phyloP scores from a whole-genome alignment of 2,113 vertebrate species.

The Etia nguti region DNA sequence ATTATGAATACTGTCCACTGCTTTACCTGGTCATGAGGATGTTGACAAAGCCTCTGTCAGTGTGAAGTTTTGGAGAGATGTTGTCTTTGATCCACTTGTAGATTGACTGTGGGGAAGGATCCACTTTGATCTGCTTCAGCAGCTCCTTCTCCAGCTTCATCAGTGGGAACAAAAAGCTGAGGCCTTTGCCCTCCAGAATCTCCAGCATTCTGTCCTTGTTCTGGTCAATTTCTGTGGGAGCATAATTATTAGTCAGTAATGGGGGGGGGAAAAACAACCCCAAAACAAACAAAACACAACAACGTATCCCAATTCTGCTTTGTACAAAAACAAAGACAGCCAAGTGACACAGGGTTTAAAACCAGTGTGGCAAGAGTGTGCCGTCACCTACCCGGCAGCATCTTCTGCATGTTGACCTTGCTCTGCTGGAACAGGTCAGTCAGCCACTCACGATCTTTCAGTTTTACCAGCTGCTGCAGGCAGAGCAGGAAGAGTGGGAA shows the following conservation, averaged over 20 bases:
- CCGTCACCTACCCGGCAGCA: constrained; percentile 87
- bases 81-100: constrained; percentile 99
- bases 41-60: constrained; percentile 98
- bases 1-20: background rate
- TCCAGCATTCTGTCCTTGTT: constrained; percentile 98
- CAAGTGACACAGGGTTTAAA: background rate
- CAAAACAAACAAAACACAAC: rapidly evolving
- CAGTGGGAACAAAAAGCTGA: constrained; percentile 95
- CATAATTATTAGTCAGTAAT: background rate
- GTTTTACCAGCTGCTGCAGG: constrained; percentile 93
- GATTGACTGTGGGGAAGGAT: constrained; percentile 95
- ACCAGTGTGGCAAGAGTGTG: background rate
- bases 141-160: constrained; percentile 98
- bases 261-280: background rate
- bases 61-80: constrained; percentile 96
- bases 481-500: constrained; percentile 98
- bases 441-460: constrained; percentile 94
- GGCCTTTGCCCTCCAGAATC: constrained; percentile 94
- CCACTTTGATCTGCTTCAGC: constrained; percentile 93
- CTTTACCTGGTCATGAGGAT: constrained; percentile 95
- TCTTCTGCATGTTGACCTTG: constrained; percentile 98
- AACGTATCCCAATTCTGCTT: no score
- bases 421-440: constrained; percentile 95
- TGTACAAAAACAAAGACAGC: no score
- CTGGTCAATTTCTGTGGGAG: constrained; percentile 90